A percentile compares a stretch with the other conserved stretches of the same genome.
Conservation (phyloP, 2,113 vertebrate species). For the Pan troglodytes region NHGRI_mPanTro3-v2.1_pri NC_072404.2:54006501-54007000, state of each 20-base stretch:
- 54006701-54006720: not conserved
- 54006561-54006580: not conserved
- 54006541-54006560: not conserved
- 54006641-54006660: not conserved
- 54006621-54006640: not conserved
- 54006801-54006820: fast-evolving
- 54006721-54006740: not conserved
- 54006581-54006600: not conserved
- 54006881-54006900: not conserved
- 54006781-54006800: fast-evolving
- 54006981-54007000: not conserved
- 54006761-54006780: fast-evolving
- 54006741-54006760: too few species aligned
- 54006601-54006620: not conserved
- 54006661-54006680: not conserved
- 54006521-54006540: not conserved
- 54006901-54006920: not conserved
- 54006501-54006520: slow-evolving; percentile 9
- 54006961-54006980: not conserved
- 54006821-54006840: not conserved
- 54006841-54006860: fast-evolving
- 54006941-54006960: not conserved
- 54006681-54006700: not conserved
- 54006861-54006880: too few species aligned
- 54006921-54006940: not conserved